phyloP scores from a whole-genome alignment of 1,140 invertebrate species.

The Wiebesia pumilae region DNA sequence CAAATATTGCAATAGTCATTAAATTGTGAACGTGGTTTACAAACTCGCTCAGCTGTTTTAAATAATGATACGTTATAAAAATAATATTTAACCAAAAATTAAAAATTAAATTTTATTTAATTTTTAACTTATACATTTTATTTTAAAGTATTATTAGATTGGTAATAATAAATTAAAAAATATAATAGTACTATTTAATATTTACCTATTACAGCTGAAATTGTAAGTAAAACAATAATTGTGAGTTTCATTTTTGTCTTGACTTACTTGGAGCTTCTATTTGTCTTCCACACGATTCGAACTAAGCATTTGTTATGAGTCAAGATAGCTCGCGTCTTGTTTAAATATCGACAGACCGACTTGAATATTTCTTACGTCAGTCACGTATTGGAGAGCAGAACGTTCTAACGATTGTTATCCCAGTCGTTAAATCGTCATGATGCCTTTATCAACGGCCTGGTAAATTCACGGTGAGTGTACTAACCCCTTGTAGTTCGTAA shows the following conservation, averaged over 20 bases:
- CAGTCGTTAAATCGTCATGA: not conserved
- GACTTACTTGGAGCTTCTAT: not conserved
- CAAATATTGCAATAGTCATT: constrained; percentile 24
- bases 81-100: not conserved
- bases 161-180: not conserved
- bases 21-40: not conserved
- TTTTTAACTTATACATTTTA: no score
- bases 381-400: not conserved
- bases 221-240: not conserved
- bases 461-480: not conserved
- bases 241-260: constrained; percentile 6
- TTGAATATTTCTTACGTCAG: constrained; percentile 13
- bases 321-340: not conserved
- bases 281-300: not conserved
- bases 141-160: no score
- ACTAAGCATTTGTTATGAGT: not conserved
- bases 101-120: no score
- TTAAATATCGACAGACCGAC: constrained; percentile 15
- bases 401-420: constrained; percentile 12
- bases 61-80: not conserved
- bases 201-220: constrained; percentile 18
- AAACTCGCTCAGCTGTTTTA: not conserved
- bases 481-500: not conserved
- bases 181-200: not conserved
- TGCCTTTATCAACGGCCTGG: not conserved